These are phyloP conservation scores for Protobothrops flavoviridis DNA, from an alignment of 2,113 vertebrate species.

Conservation along the genomic window DNA sequence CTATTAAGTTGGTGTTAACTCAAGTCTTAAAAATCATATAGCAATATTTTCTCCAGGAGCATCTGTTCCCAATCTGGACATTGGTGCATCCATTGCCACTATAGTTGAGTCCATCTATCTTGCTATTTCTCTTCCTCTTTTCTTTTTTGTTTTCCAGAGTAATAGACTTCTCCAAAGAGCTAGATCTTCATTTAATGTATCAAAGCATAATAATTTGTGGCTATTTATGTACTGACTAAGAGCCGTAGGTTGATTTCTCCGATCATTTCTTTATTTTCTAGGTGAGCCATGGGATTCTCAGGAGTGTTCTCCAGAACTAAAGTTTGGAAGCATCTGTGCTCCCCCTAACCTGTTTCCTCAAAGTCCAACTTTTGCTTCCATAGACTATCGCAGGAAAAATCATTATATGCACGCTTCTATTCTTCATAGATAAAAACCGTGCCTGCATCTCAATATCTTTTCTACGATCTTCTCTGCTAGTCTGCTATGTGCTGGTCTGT, in stretches of 20 bases:
- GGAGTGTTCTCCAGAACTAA: background rate
- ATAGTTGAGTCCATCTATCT: background rate
- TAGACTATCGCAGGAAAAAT: background rate
- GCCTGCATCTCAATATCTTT: background rate
- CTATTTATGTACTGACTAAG: background rate
- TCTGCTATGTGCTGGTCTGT: background rate
- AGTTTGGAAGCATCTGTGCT: background rate
- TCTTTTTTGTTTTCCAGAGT: background rate
- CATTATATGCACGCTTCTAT: background rate
- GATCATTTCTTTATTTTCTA: background rate
- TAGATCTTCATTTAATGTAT: background rate
- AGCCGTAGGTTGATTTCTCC: background rate
- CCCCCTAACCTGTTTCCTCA: background rate
- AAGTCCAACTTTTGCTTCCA: background rate
- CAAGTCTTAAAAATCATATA: background rate
- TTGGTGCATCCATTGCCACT: background rate
- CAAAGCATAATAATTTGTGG: background rate
- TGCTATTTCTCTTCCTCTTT: background rate
- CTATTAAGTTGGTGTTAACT: background rate
- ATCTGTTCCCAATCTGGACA: background rate
- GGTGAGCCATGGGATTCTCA: background rate
- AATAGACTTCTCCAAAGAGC: background rate
- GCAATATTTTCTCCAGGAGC: background rate
- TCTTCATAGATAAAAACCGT: background rate
- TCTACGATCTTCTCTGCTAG: background rate